Percentiles rank a stretch among this genome's conserved stretches.
Evolutionary conservation across 1,140 invertebrate genomes (phyloP).

Genomic region (Ctenoplectra terminalis): DNA sequence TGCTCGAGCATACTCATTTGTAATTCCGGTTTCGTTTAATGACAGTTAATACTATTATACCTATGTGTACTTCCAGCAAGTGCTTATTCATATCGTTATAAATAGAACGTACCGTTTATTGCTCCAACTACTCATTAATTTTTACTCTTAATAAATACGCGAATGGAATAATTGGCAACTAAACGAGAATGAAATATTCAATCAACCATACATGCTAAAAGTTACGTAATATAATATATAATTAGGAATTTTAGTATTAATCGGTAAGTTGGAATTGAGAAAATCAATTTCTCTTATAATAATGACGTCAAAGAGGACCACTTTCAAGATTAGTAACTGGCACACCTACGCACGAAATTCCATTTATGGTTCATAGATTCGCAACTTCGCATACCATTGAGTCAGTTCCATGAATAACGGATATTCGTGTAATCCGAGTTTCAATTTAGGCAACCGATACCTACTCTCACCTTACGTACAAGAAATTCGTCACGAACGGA

Average conservation of each 20-base stretch:
- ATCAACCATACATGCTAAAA: neutral
- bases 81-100: neutral
- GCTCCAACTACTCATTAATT: neutral
- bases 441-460: conserved; percentile 16
- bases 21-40: neutral
- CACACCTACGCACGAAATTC: neutral
- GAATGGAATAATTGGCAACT: neutral
- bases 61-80: neutral
- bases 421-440: conserved; percentile 22
- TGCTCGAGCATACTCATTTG: neutral
- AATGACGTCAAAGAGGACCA: neutral
- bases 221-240: neutral
- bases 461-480: neutral
- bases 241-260: neutral
- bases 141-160: neutral
- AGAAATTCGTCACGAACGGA: neutral
- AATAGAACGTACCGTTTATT: neutral
- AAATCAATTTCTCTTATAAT: neutral
- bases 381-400: conserved; percentile 1
- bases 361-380: conserved; percentile 16
- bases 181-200: neutral
- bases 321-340: neutral
- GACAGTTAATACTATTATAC: neutral
- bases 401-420: conserved; percentile 37
- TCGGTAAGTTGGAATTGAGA: neutral